Percentiles rank a stretch among this genome's conserved stretches.
Evolutionary conservation across 1,140 invertebrate species (phyloP).

Genomic region (Elymnias hypermnestra): DNA sequence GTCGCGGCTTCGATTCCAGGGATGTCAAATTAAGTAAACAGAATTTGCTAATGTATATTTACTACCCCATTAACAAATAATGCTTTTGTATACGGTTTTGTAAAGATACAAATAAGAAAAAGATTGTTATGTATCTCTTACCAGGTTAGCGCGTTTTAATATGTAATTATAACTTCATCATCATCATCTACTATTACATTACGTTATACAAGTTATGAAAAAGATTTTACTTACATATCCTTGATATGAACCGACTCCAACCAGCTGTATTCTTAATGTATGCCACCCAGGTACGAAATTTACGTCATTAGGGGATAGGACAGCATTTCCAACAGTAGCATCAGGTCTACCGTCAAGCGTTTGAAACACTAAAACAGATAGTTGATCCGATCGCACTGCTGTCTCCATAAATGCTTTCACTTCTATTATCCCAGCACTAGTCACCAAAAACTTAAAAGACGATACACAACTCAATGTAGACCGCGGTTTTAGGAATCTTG

Average conservation of each 20-base stretch:
- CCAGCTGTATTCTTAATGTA: not conserved
- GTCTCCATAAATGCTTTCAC: conserved; percentile 1
- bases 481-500: not conserved
- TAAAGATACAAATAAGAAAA: too few relatives aligned
- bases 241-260: not conserved
- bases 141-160: too few relatives aligned
- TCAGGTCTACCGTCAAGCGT: not conserved
- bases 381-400: not conserved
- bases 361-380: conserved; percentile 1
- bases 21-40: too few relatives aligned
- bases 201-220: too few relatives aligned
- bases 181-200: too few relatives aligned
- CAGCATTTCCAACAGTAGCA: not conserved
- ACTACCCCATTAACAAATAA: too few relatives aligned
- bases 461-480: conserved; percentile 1
- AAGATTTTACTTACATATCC: conserved; percentile 25
- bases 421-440: not conserved
- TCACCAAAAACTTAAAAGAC: not conserved
- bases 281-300: conserved; percentile 4
- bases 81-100: too few relatives aligned
- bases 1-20: too few relatives aligned
- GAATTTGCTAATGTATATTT: too few relatives aligned
- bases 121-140: not conserved
- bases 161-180: too few relatives aligned
- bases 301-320: not conserved